Evolutionary conservation across 2,888 invertebrate genomes (phyloP).

Genomic region (Eudemis profundana): DNA sequence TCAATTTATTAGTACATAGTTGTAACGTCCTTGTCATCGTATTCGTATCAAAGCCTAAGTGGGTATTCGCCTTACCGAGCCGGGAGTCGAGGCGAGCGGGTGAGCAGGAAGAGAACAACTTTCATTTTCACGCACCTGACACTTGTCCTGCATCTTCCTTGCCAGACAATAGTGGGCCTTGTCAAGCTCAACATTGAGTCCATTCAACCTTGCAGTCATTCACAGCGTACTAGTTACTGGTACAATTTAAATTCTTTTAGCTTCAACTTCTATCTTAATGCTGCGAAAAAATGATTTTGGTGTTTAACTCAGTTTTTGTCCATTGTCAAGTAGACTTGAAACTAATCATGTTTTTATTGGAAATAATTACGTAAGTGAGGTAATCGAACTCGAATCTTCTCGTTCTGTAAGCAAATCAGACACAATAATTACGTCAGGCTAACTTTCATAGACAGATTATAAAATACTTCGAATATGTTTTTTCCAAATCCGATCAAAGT

Average conservation of each 20-base stretch:
- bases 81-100: constrained; percentile 72
- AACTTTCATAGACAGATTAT: constrained; percentile 3
- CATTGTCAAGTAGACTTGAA: constrained; percentile 37
- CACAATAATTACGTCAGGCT: neutral
- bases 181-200: constrained; percentile 11
- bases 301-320: constrained; percentile 26
- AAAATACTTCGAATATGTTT: too few species aligned
- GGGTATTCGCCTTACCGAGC: constrained; percentile 58
- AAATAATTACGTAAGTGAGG: constrained; percentile 36
- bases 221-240: neutral
- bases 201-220: constrained; percentile 1
- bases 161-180: constrained; percentile 55
- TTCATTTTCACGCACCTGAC: constrained; percentile 84
- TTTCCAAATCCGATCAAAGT: too few species aligned
- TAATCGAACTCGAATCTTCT: constrained; percentile 31
- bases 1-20: constrained; percentile 47
- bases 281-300: constrained; percentile 1
- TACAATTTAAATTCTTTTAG: constrained; percentile 29
- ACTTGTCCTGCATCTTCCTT: constrained; percentile 71
- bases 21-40: constrained; percentile 53
- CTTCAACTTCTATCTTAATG: neutral
- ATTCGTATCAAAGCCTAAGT: constrained; percentile 55
- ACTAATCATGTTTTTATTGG: constrained; percentile 39
- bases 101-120: constrained; percentile 84
- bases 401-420: constrained; percentile 4